A percentile compares a stretch with the other conserved stretches of the same genome.
Evolutionary conservation across 1,140 invertebrate species (phyloP).

Genomic region (Belonocnema kinseyi): DNA sequence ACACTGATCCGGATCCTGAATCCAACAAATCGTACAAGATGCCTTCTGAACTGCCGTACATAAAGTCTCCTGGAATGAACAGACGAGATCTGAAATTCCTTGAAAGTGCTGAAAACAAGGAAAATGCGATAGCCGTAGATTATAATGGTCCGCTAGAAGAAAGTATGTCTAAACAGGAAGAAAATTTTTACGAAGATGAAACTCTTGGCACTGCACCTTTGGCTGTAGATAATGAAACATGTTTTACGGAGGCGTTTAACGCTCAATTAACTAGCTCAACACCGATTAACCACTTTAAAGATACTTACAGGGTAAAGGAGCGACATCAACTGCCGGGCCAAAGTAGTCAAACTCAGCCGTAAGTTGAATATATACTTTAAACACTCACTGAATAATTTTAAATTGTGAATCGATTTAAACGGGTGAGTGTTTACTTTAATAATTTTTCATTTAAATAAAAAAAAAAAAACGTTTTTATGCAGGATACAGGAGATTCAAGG

Average conservation of each 20-base stretch:
- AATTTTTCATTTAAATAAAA: not conserved
- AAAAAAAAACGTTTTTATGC: not conserved
- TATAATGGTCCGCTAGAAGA: constrained; percentile 62
- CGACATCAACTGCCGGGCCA: constrained; percentile 21
- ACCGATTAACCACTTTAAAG: constrained; percentile 68
- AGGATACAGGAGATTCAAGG: constrained; percentile 6
- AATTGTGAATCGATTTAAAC: too few relatives aligned
- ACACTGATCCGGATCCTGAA: constrained; percentile 52
- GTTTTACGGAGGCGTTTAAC: constrained; percentile 66
- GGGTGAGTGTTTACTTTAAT: too few relatives aligned
- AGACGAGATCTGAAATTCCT: constrained; percentile 68
- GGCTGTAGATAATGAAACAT: constrained; percentile 59
- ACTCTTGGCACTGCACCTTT: constrained; percentile 65
- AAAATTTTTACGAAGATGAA: constrained; percentile 64
- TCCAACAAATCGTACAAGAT: constrained; percentile 65
- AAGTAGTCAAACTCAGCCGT: constrained; percentile 3
- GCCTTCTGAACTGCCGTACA: constrained; percentile 66
- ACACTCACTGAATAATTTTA: too few relatives aligned
- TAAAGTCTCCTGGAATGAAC: constrained; percentile 71
- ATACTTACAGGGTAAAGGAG: constrained; percentile 55
- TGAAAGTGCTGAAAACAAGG: constrained; percentile 68
- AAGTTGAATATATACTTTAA: not conserved
- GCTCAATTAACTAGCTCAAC: constrained; percentile 63
- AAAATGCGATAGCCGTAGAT: constrained; percentile 64
- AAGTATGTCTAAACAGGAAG: constrained; percentile 52